A percentile compares a stretch with the other conserved stretches of the same genome.
Evolutionary conservation across 2,888 invertebrate species (phyloP).

Genomic region (Oeneis ivallda): DNA sequence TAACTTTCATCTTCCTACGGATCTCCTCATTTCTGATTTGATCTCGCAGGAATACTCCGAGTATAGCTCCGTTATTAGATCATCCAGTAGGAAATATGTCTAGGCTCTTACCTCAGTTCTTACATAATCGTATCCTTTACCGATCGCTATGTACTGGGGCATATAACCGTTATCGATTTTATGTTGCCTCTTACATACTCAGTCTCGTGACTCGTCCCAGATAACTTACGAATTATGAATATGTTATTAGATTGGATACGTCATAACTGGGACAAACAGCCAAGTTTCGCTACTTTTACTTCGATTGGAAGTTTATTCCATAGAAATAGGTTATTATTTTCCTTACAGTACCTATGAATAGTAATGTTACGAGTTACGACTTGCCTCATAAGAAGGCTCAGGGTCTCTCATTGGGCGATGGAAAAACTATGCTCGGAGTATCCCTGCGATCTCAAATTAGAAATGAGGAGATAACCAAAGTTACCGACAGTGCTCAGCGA

Average conservation of each 20-base stretch:
- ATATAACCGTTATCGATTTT: constrained; percentile 14
- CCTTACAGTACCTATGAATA: too few relatives aligned
- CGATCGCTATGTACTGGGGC: not conserved
- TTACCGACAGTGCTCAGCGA: too few relatives aligned
- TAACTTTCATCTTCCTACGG: too few relatives aligned
- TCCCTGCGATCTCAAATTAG: too few relatives aligned
- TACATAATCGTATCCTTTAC: not conserved
- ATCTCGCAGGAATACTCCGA: not conserved
- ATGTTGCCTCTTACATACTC: constrained; percentile 5
- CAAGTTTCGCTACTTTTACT: too few relatives aligned
- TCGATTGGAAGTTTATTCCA: too few relatives aligned
- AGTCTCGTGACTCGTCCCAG: constrained; percentile 6
- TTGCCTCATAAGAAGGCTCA: too few relatives aligned
- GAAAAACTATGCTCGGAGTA: too few relatives aligned
- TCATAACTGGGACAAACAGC: not conserved
- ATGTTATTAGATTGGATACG: not conserved
- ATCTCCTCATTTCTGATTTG: not conserved
- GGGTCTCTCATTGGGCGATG: too few relatives aligned
- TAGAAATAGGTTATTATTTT: too few relatives aligned
- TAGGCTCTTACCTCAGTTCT: not conserved
- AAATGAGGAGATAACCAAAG: too few relatives aligned
- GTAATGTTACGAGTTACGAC: too few relatives aligned
- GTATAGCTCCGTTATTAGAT: not conserved
- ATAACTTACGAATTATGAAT: constrained; percentile 10
- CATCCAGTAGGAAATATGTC: not conserved